Conservation (phyloP, 2,113 vertebrate species). For the Zapus hudsonius region DNA sequence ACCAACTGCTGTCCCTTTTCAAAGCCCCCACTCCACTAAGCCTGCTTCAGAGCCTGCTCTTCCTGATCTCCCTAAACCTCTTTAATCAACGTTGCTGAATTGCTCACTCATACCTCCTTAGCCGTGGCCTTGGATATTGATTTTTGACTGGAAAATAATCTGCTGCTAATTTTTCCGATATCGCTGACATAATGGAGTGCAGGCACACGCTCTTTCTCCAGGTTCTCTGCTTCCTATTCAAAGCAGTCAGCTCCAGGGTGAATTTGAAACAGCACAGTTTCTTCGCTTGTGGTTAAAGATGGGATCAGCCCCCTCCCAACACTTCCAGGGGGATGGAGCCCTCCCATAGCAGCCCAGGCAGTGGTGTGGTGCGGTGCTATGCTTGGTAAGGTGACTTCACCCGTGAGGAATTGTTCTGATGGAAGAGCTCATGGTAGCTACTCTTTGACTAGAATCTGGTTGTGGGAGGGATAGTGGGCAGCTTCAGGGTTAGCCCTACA, state of each 20-base stretch:
- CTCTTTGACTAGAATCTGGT: background rate
- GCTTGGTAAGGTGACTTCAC: background rate
- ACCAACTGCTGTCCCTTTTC: background rate
- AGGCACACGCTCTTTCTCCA: background rate
- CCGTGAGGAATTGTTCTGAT: background rate
- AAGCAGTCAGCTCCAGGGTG: background rate
- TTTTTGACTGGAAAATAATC: conserved; percentile 28
- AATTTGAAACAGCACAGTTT: background rate
- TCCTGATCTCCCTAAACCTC: background rate
- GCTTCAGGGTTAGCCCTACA: background rate
- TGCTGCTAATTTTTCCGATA: conserved; percentile 22
- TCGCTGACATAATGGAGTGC: background rate
- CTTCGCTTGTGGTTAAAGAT: background rate
- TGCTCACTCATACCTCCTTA: background rate
- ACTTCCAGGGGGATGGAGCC: background rate
- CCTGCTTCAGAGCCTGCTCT: background rate
- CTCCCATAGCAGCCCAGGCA: background rate
- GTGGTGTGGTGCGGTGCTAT: background rate
- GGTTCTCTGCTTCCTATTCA: conserved; percentile 47
- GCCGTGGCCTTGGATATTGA: background rate
- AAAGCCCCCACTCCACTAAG: rapidly evolving
- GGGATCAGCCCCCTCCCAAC: background rate
- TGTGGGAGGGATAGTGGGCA: background rate
- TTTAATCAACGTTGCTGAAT: conserved; percentile 8
- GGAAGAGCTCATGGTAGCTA: background rate